Evolutionary conservation across 2,888 invertebrate genomes (phyloP), one percentile per base, ranked within the genome.

Genomic region (Eudasyphora cyanicolor): DNA sequence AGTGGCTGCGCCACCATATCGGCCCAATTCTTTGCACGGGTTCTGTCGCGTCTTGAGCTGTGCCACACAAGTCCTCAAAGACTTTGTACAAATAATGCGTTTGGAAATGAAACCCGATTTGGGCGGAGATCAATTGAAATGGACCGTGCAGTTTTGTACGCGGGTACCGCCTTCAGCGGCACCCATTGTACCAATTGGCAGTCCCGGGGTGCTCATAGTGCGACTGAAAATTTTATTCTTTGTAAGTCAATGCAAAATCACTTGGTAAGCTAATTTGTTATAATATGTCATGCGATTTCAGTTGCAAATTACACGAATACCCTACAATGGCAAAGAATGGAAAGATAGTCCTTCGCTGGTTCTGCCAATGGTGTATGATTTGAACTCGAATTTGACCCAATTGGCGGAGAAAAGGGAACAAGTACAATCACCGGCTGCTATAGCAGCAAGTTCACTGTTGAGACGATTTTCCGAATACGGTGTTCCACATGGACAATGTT

Each of bases 71-170:
- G 97, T 98, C 78, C 94, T 98, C 80, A 97, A 97, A 89, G 98
- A 98, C 92, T 97, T 98, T 89, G 95, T 98, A 87, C 96, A 98
- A 87, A 91, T 92, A n/a, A 92, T 92, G 91, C 93, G 94, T 27
- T 87, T 95, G 60, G 95, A 95, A 86, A 88, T 95, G 88, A 93
- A 94, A 86, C 94, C 95, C 0, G 93, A 93, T 12, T 89, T 95
- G 12, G 93, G 93, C 1, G 94, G 94, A 82, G 95, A 94, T 75
- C 91, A 90, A 57, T 93, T 95, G 86, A 97, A 96, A 88, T 99
- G 98, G 98, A 94, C 95, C 62, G 95, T 98, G 79, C 97, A 97
- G 92, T 96, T 97, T 95, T 97, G 98, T 92, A 94, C 98, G 90
- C 95, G 98, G 78, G 96, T 98, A 87, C 98, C 98, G 80, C 98